Percentiles rank a stretch among this genome's conserved stretches.
phyloP scores from a whole-genome alignment of 2,888 invertebrate genomes.

The Melikaiella ostensackeni region DNA sequence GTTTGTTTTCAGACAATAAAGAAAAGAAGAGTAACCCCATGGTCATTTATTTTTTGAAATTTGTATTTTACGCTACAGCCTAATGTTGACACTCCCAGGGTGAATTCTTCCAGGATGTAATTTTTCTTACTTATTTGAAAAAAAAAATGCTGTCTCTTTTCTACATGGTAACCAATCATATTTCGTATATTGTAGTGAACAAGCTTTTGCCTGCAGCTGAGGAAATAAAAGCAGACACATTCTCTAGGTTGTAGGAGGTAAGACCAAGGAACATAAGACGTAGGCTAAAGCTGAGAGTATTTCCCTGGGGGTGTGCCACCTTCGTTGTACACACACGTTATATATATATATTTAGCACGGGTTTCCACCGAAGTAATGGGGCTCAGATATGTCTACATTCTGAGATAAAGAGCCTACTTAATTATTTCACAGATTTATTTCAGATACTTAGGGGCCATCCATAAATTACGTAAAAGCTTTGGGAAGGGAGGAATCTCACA shows the following conservation, averaged over 20 bases:
- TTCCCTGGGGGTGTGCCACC: conserved; percentile 48
- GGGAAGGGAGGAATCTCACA: too few species aligned
- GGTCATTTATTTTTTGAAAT: too few species aligned
- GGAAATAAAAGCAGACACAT: conserved; percentile 40
- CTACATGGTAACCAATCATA: conserved; percentile 46
- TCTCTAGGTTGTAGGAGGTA: conserved; percentile 47
- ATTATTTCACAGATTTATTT: not conserved
- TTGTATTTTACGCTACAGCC: too few species aligned
- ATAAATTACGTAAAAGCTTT: too few species aligned
- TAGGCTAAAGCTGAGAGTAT: conserved; percentile 48
- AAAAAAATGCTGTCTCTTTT: not conserved
- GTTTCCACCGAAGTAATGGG: not conserved
- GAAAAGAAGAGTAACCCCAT: too few species aligned
- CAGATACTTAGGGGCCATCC: too few species aligned
- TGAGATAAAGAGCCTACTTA: not conserved
- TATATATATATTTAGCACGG: conserved; percentile 9
- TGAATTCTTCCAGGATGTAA: not conserved
- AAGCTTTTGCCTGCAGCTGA: conserved; percentile 38
- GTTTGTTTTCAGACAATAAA: too few species aligned
- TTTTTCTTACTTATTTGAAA: not conserved
- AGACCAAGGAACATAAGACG: conserved; percentile 48
- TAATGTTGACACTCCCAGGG: not conserved
- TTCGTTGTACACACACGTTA: conserved; percentile 14
- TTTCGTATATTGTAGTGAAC: conserved; percentile 41
- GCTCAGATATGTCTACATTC: conserved; percentile 7